These are phyloP conservation scores for Echinometra lucunter DNA, from an alignment of 53 echinoderm and acorn worm species.

Conservation along the genomic window DNA sequence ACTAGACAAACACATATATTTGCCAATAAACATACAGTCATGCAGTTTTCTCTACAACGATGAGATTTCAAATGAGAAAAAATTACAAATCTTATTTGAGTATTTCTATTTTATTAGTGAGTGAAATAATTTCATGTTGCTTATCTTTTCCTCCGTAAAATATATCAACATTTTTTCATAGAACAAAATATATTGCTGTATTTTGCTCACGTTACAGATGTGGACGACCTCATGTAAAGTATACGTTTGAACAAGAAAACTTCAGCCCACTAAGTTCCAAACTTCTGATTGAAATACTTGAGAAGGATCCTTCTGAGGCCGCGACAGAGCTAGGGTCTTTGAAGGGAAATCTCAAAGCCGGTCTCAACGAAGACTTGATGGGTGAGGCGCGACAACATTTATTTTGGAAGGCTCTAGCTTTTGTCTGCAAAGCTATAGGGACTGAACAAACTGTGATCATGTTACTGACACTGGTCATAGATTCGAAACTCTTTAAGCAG, in stretches of 20 bases:
- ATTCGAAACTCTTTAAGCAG: neutral
- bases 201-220: neutral
- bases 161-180: neutral
- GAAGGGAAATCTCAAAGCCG: neutral
- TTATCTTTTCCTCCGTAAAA: neutral
- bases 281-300: conserved; percentile 20
- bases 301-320: conserved; percentile 40
- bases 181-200: neutral
- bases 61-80: too few relatives aligned
- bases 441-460: conserved; percentile 50
- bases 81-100: too few relatives aligned
- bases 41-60: too few relatives aligned
- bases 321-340: conserved; percentile 24
- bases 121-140: neutral
- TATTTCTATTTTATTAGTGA: neutral
- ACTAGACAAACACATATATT: too few relatives aligned
- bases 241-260: neutral
- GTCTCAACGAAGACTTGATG: conserved; percentile 6
- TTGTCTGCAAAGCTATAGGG: conserved; percentile 13
- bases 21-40: too few relatives aligned
- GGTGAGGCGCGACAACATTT: neutral
- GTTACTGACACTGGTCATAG: conserved; percentile 16
- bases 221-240: neutral
- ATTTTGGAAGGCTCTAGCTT: conserved; percentile 24
- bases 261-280: conserved; percentile 3